Evolutionary conservation across 92 coral and sea anemone genomes (phyloP), one percentile per base, ranked within the genome.

Genomic region (Phenganax marumi): DNA sequence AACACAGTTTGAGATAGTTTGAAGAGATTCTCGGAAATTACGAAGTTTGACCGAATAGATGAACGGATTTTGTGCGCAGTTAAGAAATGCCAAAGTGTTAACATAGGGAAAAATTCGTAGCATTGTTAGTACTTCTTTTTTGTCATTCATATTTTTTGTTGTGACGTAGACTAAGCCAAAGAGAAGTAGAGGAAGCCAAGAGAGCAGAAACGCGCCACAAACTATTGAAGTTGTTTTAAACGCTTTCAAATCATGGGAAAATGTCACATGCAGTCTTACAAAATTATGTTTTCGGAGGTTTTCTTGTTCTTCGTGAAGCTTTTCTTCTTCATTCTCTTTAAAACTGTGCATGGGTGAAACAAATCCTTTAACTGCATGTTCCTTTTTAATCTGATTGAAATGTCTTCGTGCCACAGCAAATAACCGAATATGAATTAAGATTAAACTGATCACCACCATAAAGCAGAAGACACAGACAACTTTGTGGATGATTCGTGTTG

Each of bases 41-140:
- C 53, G 83, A 78, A 60, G 61, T 50, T 51, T 52, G 49, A 78
- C 54, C 49, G 71, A 78, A 78, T 61, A 78, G 14, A 78, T 78
- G 52, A 78, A 78, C 11, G 83, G 83, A 48, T 78, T 78, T 78
- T 78, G 83, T 61, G 83, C 83, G 63, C 57, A 61, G 49, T 78
- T 78, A 33, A 25, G 47, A 12, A 78, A 63, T 21, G 83, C 83
- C 68, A 78, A 50, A 62, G 72, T 78, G 68, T 78, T 78, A 39
- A 50, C 83, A 57, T 61, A 78, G 0, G 83, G 83, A 18, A 78
- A 78, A 10, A 78, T n/a, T 18, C 24, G 72, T n/a, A 63, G 12
- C 39, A 78, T 47, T 9, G 71, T 78, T 49, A 33, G 43, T 33
- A 33, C 3, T 33, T 33, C 43, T 33, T 72, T 10, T 52, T 72